Evolutionary conservation across 2,797 vertebrate species (phyloP), one percentile per base, ranked within the genome.

Genomic region (Nothura maculosa): DNA sequence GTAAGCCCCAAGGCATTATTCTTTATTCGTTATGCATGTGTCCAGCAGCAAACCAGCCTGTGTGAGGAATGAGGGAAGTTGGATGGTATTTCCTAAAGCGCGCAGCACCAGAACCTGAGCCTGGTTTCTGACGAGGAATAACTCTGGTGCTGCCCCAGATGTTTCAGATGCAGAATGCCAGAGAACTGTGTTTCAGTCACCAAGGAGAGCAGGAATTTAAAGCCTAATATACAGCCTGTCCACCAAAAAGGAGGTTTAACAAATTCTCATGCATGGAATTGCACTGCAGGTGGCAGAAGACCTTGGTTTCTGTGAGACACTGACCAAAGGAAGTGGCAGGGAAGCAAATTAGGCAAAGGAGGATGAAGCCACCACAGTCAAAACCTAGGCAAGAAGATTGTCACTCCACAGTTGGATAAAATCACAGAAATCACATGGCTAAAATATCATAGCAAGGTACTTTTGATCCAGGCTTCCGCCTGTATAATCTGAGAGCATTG

Each of bases 401-500:
- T 34, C 34, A 48, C 24, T 36, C 17, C 15, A 4, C 38, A 62
- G 25, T 0, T 16, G 4, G n/a, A 20, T 32, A n/a, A 86, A 86
- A 80, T 45, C 20, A 62, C 22, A 55, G 32, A 81, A 68, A 55
- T 12, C 21, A 7, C 47, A 10, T 1, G 5, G 15, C 30, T 18
- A 34, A 55, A 55, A 27, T 12, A 66, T 6, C 47, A 25, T 25
- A 45, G 55, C 16, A 55, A 47, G 18, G 48, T 8, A 13, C 5
- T 45, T 45, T 18, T 16, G 28, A 27, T 4, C 1, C 47, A 20
- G 48, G 21, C 22, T 38, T 2, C 11, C 25, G 6, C 32, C 0
- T 5, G n/a, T 20, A 10, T 38, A 38, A 38, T 12, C 67, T 18
- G 32, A 60, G 27, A 18, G 68, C 17, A 16, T 30, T n/a, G 17